These are phyloP conservation scores for Megaceryle torquata DNA, from an alignment of 2,113 vertebrate species.

Conservation along the genomic window DNA sequence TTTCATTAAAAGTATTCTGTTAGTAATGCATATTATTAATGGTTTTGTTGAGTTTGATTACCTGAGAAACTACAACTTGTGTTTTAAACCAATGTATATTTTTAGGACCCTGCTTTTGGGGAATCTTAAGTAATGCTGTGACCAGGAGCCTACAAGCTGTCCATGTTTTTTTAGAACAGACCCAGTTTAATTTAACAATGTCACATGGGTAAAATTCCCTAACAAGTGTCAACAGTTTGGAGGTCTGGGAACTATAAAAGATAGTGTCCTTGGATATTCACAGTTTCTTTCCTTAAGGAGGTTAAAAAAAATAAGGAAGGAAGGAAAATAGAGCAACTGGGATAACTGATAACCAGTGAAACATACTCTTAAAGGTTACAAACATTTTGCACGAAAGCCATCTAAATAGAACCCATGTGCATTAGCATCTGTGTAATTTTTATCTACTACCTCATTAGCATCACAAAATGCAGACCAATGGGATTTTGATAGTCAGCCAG, in stretches of 20 bases:
- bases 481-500: neutral
- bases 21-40: neutral
- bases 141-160: neutral
- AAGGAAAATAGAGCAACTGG: neutral
- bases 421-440: slow-evolving; percentile 22
- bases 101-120: neutral
- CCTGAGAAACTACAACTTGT: neutral
- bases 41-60: neutral
- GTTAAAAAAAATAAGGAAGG: neutral
- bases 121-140: neutral
- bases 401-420: neutral
- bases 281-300: neutral
- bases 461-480: neutral
- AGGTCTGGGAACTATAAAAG: neutral
- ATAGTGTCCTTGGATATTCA: neutral
- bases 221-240: neutral
- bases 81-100: neutral
- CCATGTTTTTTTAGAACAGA: neutral
- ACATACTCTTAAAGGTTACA: neutral
- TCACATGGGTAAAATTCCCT: neutral
- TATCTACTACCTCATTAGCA: neutral
- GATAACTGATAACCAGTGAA: neutral
- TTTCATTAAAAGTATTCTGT: neutral
- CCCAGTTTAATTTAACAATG: neutral
- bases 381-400: neutral